Evolutionary conservation across 2,888 invertebrate genomes (phyloP).

Genomic region (Leptopterna dolabrata): DNA sequence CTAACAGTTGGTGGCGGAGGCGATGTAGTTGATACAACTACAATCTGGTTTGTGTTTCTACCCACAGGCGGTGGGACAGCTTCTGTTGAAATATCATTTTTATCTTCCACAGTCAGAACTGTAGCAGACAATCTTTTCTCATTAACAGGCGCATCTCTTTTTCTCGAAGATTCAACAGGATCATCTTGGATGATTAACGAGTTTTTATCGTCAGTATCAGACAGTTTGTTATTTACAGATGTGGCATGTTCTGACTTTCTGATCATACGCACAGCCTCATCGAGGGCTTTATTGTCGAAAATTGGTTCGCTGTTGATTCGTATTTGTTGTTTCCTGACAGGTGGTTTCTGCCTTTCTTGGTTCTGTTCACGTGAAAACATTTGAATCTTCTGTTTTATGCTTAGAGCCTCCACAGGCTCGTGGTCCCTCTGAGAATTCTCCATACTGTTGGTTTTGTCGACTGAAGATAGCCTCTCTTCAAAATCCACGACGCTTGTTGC

Average conservation of each 20-base stretch:
- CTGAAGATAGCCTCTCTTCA: conserved; percentile 58
- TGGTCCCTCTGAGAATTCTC: not conserved
- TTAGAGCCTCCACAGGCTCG: conserved; percentile 56
- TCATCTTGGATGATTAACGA: conserved; percentile 6
- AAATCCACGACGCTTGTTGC: conserved; percentile 59
- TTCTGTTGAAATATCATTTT: not conserved
- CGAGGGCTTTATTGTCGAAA: conserved; percentile 54
- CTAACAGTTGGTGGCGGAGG: conserved; percentile 16
- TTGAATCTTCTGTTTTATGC: conserved; percentile 64
- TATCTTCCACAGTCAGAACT: not conserved
- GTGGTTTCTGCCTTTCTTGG: conserved; percentile 52
- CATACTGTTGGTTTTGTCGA: conserved; percentile 11
- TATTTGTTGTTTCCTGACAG: conserved; percentile 54
- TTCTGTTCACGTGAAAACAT: conserved; percentile 61
- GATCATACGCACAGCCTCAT: conserved; percentile 52
- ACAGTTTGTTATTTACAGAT: not conserved
- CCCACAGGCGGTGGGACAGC: not conserved
- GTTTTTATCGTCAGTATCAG: conserved; percentile 22
- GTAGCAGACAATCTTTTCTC: not conserved
- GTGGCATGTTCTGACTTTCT: not conserved
- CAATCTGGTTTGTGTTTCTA: not conserved
- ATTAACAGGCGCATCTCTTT: no score
- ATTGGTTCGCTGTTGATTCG: conserved; percentile 58
- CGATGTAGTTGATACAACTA: not conserved
- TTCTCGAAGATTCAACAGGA: not conserved